Conservation (phyloP, 1,140 invertebrate genomes). For the Philotrypesis tridentata region DNA sequence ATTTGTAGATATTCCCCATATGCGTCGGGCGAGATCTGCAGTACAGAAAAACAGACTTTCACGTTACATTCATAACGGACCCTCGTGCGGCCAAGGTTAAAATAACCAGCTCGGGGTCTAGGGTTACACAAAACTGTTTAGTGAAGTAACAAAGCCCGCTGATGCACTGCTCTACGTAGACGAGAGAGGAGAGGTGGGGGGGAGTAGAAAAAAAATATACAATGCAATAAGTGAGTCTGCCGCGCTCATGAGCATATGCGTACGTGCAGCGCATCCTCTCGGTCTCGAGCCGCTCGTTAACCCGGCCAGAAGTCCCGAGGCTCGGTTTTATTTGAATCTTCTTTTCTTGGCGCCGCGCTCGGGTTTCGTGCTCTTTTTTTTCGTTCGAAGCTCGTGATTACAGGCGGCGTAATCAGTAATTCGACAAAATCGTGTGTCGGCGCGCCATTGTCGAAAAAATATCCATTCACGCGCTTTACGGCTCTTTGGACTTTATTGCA, state of each 20-base stretch:
- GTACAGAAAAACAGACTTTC: not conserved
- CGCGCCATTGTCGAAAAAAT: not conserved
- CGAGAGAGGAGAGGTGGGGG: too few relatives aligned
- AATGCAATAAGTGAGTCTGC: not conserved
- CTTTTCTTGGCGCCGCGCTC: not conserved
- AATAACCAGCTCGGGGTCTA: not conserved
- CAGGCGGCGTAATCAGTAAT: not conserved
- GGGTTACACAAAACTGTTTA: conserved; percentile 10
- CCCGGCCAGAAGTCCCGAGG: conserved; percentile 13
- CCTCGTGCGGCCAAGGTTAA: not conserved
- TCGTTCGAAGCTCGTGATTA: not conserved
- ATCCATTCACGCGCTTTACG: conserved; percentile 15
- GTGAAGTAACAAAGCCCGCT: not conserved
- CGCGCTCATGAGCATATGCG: not conserved
- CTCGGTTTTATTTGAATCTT: conserved; percentile 26
- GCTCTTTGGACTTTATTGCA: conserved; percentile 33
- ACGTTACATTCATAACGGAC: not conserved
- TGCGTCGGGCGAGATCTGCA: too few relatives aligned
- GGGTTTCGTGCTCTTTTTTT: not conserved
- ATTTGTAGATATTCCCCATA: too few relatives aligned
- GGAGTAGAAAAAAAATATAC: conserved; percentile 1
- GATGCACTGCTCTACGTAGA: not conserved
- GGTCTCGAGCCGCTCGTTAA: not conserved
- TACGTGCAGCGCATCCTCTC: conserved; percentile 29
- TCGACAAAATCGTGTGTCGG: not conserved